These are phyloP conservation scores for Notodonta dromedarius DNA, from an alignment of 2,888 invertebrate species.

Conservation along the genomic window DNA sequence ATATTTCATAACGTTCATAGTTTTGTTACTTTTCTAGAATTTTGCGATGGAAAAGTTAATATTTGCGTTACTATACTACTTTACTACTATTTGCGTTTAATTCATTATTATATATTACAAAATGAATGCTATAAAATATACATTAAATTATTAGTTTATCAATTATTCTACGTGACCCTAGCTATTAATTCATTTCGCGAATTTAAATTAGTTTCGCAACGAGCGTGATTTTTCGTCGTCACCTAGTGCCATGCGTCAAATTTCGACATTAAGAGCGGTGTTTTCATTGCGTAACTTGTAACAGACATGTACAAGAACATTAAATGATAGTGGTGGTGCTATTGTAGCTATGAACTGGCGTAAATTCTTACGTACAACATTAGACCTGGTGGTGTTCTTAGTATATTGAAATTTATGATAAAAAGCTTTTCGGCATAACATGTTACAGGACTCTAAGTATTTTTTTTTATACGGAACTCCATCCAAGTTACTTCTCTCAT, in stretches of 20 bases:
- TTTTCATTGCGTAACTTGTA: conserved; percentile 2
- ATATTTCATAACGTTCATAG: too few relatives aligned
- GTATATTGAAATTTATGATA: too few relatives aligned
- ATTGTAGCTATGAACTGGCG: not conserved
- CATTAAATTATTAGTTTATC: not conserved
- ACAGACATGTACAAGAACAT: not conserved
- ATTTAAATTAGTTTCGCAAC: not conserved
- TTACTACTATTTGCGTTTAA: too few relatives aligned
- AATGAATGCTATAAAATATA: not conserved
- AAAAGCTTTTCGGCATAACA: too few relatives aligned
- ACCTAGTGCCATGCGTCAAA: not conserved
- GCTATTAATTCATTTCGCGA: not conserved
- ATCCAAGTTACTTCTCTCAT: too few relatives aligned
- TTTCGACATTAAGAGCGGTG: not conserved
- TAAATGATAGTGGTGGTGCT: not conserved
- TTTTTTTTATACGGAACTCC: too few relatives aligned
- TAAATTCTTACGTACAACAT: not conserved
- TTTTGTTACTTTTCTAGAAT: too few relatives aligned
- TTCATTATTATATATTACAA: not conserved
- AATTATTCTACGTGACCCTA: not conserved
- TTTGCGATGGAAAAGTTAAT: too few relatives aligned
- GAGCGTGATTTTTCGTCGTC: not conserved
- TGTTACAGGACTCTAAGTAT: too few relatives aligned
- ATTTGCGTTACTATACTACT: too few relatives aligned
- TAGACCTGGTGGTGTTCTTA: not conserved